Evolutionary conservation across 2,888 invertebrate species (phyloP).

Genomic region (Tanaodytes sp.): DNA sequence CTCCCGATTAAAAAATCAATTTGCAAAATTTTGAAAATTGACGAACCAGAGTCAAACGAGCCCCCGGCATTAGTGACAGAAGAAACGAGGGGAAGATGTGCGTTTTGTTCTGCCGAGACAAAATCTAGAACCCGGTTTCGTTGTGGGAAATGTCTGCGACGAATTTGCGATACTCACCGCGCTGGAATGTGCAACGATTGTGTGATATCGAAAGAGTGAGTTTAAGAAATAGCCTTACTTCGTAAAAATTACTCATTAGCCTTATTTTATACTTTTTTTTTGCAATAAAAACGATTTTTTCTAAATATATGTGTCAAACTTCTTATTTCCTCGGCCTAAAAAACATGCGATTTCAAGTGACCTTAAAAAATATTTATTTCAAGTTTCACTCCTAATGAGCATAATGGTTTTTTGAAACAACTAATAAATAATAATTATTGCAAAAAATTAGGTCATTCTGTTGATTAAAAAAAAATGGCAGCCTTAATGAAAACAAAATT

Average conservation of each 20-base stretch:
- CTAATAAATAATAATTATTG: neutral
- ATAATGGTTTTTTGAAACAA: conserved; percentile 13
- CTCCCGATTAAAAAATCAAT: neutral
- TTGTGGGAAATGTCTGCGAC: conserved; percentile 13
- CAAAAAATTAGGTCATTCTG: neutral
- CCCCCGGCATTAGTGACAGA: neutral
- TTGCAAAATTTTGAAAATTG: neutral
- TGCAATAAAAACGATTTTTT: conserved; percentile 11
- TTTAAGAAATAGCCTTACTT: neutral
- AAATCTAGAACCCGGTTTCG: conserved; percentile 7
- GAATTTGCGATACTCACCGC: conserved; percentile 12
- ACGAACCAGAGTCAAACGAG: conserved; percentile 3
- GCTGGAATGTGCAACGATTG: conserved; percentile 8
- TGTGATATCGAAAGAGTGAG: conserved; percentile 2
- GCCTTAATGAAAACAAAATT: conserved; percentile 3
- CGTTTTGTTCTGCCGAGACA: conserved; percentile 6
- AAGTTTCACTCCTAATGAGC: neutral
- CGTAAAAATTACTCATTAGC: neutral
- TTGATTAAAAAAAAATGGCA: conserved; percentile 6
- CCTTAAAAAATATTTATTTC: conserved; percentile 20
- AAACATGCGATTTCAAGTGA: conserved; percentile 6
- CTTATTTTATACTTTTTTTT: conserved; percentile 6
- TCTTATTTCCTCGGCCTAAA: conserved; percentile 13
- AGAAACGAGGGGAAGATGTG: conserved; percentile 1
- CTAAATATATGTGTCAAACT: conserved; percentile 7